Conservation (phyloP, 2,113 vertebrate species). For the Conger conger region DNA sequence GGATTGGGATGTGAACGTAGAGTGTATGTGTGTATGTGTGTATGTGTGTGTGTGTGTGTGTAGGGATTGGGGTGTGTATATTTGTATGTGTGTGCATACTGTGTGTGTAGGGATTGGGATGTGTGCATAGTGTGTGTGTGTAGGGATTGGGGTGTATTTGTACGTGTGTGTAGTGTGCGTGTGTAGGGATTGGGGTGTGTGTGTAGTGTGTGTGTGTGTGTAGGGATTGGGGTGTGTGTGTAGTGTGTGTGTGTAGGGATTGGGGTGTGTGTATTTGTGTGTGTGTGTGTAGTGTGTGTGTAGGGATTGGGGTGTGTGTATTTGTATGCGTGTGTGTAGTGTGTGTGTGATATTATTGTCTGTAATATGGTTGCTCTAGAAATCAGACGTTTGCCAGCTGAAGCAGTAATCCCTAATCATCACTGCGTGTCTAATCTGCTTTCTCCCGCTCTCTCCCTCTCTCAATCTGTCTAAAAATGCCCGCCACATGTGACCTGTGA, state of each 20-base stretch:
- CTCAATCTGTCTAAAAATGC: neutral
- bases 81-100: neutral
- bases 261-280: too few species aligned
- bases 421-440: conserved; percentile 19
- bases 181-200: too few species aligned
- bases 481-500: neutral
- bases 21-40: too few species aligned
- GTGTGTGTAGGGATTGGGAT: conserved; percentile 13
- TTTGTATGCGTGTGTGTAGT: neutral
- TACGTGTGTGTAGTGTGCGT: too few species aligned
- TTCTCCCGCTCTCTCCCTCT: conserved; percentile 4
- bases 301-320: neutral
- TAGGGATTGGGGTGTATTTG: neutral
- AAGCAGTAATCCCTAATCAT: neutral
- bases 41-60: too few species aligned
- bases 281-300: neutral
- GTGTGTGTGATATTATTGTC: neutral
- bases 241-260: neutral
- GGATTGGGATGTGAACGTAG: neutral
- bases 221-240: neutral
- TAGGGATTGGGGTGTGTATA: neutral
- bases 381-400: neutral
- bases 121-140: neutral
- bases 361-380: neutral
- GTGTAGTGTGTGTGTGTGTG: neutral